Base-by-base conservation (phyloP, 2,888 invertebrate species). In the Dryadula phaetusa region DNA sequence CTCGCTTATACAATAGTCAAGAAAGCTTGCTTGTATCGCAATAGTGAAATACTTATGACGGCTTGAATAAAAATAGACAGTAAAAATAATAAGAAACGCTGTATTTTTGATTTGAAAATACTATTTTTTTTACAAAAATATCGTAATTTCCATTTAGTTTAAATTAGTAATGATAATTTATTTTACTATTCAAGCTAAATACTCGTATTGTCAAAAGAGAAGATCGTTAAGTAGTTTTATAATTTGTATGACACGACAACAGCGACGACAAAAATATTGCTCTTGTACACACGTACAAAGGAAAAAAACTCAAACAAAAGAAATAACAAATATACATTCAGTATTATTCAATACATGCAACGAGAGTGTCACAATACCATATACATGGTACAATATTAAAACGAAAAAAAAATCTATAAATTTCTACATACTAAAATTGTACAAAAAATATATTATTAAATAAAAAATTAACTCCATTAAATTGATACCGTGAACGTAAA, bases 1-100 rank as follows among this genome's bases (percentile, higher is more conserved):
- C 25, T 70, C 42, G 34, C 54, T 64, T 34, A 61, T 64, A 69
- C 66, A 67, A 37, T 62, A 53, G 18, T 62, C 46, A 47, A 47
- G n/a, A 22, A 64, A 66, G 58, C 60, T 49, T 54, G 53, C 18
- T 37, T 16, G 46, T 47, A 22, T 54, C n/a, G 22, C 20, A n/a
- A 10, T 37, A 4, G 14, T 37, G 22, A n/a, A 3, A 14, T 37
- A 16, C 16, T 42, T 28, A 37, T 16, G 16, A 7, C 3, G 25
- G 18, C 25, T 58, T 65, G 32, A 65, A 58, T 60, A 58, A 49
- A 64, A 65, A 47, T 47, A n/a, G 20, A 42, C 8, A 46, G 1
- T 62, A n/a, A 32, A 20, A 18, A 16, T 3, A 52, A 20, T 14
- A 54, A 4, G 2, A 22, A 22, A 56, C n/a, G 5, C 2, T 22